A percentile compares a stretch with the other conserved stretches of the same genome.
These are phyloP conservation scores for Lacanobia wlatinum DNA, from an alignment of 2,888 invertebrate genomes.

Conservation along the genomic window DNA sequence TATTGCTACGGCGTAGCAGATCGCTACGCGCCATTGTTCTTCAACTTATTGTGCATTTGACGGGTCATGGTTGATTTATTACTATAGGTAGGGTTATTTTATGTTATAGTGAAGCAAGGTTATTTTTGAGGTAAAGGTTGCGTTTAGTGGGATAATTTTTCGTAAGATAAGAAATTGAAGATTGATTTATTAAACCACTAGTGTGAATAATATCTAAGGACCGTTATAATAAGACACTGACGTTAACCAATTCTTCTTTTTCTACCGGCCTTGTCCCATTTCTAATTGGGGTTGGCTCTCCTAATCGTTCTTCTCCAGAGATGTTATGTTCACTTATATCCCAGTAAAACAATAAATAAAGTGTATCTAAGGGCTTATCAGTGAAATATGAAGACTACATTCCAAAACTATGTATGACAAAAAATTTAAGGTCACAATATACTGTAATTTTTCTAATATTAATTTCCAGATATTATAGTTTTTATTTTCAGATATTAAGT, in stretches of 20 bases:
- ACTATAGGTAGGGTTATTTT: slow-evolving; percentile 7
- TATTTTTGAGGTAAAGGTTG: background rate
- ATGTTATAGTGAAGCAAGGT: background rate
- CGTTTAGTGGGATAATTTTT: background rate
- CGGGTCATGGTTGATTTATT: slow-evolving; percentile 48
- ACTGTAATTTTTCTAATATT: too few relatives aligned
- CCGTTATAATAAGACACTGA: too few relatives aligned
- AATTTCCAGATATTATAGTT: too few relatives aligned
- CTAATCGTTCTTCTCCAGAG: too few relatives aligned
- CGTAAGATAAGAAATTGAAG: too few relatives aligned
- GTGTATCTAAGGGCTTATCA: background rate
- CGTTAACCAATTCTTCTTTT: too few relatives aligned
- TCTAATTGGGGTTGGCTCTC: too few relatives aligned
- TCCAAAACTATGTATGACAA: background rate
- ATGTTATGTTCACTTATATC: background rate
- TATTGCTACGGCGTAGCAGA: slow-evolving; percentile 50
- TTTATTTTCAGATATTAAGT: too few relatives aligned
- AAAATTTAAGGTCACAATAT: background rate
- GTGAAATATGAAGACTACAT: background rate
- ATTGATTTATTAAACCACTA: too few relatives aligned
- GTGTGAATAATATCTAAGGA: too few relatives aligned
- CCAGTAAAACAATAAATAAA: background rate
- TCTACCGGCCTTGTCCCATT: too few relatives aligned
- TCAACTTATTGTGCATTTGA: slow-evolving; percentile 47
- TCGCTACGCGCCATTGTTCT: slow-evolving; percentile 49